A percentile compares a stretch with the other conserved stretches of the same genome.
phyloP scores from a whole-genome alignment of 1,140 invertebrate species.

The Drusus annulatus region DNA sequence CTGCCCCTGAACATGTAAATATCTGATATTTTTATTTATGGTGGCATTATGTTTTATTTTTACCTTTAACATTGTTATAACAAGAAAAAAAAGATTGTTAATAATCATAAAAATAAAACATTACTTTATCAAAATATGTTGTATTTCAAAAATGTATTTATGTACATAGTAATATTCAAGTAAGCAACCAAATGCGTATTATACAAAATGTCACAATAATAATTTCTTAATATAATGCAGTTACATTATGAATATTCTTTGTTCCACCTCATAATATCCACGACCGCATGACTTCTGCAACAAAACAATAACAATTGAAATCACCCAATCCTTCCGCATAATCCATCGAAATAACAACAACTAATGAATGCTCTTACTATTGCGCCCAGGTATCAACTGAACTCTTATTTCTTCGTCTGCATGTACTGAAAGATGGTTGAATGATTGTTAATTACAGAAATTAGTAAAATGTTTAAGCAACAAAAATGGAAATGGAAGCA shows the following conservation, averaged over 20 bases:
- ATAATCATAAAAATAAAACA: neutral
- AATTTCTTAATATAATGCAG: slow-evolving; percentile 49
- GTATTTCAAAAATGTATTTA: slow-evolving; percentile 55
- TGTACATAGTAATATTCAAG: slow-evolving; percentile 48
- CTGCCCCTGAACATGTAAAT: too few species aligned
- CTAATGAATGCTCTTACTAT: slow-evolving; percentile 64
- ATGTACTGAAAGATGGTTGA: slow-evolving; percentile 64
- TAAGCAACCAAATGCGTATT: slow-evolving; percentile 52
- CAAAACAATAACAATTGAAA: slow-evolving; percentile 60
- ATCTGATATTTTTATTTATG: too few species aligned
- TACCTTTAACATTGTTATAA: too few species aligned
- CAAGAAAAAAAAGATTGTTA: too few species aligned
- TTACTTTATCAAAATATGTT: slow-evolving; percentile 56
- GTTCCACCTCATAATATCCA: slow-evolving; percentile 69
- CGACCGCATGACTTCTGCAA: slow-evolving; percentile 71
- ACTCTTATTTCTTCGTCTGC: slow-evolving; percentile 69
- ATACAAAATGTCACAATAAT: slow-evolving; percentile 57
- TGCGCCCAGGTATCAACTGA: slow-evolving; percentile 68
- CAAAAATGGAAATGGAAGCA: too few species aligned
- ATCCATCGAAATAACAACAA: neutral
- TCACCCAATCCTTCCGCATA: neutral
- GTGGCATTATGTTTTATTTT: too few species aligned
- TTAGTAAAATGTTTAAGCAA: too few species aligned
- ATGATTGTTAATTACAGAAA: slow-evolving; percentile 10
- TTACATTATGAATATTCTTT: slow-evolving; percentile 47